Percentiles rank a stretch among this genome's conserved stretches.
Conservation (phyloP, 2,888 invertebrate species). For the Himalopsyche tibetana region DNA sequence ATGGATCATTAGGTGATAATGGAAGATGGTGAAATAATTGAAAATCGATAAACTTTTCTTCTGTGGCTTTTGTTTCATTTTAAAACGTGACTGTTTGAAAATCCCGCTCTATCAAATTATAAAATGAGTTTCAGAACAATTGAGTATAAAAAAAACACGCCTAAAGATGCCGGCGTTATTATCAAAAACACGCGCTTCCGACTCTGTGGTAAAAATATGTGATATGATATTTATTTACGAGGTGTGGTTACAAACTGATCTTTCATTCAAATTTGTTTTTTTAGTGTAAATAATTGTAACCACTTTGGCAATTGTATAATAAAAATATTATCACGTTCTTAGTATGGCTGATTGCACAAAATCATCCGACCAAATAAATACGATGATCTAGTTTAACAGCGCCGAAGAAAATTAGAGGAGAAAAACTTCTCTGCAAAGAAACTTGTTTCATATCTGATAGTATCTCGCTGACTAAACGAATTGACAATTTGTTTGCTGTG, state of each 20-base stretch:
- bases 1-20: background rate
- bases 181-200: constrained; percentile 43
- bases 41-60: constrained; percentile 35
- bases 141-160: background rate
- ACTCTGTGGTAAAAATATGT: constrained; percentile 27
- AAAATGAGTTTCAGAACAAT: constrained; percentile 13
- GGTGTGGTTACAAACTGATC: constrained; percentile 42
- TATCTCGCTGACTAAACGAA: background rate
- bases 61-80: constrained; percentile 31
- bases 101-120: constrained; percentile 34
- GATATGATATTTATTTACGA: constrained; percentile 41
- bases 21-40: constrained; percentile 33
- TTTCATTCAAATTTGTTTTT: constrained; percentile 37
- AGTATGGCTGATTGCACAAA: background rate
- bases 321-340: constrained; percentile 34
- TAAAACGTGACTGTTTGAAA: constrained; percentile 37
- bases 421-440: background rate
- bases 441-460: background rate
- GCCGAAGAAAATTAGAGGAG: background rate
- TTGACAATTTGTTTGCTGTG: constrained; percentile 36
- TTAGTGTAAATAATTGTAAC: constrained; percentile 15
- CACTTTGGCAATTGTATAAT: constrained; percentile 42
- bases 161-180: constrained; percentile 24
- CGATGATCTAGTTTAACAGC: constrained; percentile 18
- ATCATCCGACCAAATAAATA: constrained; percentile 32